Evolutionary conservation across 2,888 invertebrate species (phyloP), one percentile per base, ranked within the genome.

Genomic region (Scaptodrosophila latifasciaeformis): DNA sequence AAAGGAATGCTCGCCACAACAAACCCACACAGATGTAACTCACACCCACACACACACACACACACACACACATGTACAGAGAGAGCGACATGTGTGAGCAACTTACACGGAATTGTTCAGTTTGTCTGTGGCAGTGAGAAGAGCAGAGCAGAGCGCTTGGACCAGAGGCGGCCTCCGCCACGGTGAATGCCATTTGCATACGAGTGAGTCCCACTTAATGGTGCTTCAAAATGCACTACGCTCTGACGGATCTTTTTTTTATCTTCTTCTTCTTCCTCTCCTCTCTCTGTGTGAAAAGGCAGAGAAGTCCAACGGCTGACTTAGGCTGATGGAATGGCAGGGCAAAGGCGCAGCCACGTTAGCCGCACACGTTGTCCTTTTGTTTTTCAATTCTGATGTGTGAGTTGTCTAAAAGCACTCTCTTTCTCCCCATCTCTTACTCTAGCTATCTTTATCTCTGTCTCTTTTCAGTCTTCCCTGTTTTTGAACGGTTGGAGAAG

Each of bases 21-120:
- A 55, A 61, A 53, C 50, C 59, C 35, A 51, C 54, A 49, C 55
- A 24, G 43, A 47, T 45, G 19, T 27, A 24, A 17, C 15, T 27
- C n/a, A n/a, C n/a, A n/a, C n/a, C n/a, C n/a, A n/a, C n/a, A n/a
- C n/a, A n/a, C 61, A 49, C 39, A 50, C 58, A 61, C 49, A 57
- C 49, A 64, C 56, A 56, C 56, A 50, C 59, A 51, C 58, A 55
- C 59, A 53, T 67, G 55, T 68, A 59, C 60, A 60, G 54, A 56
- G 45, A 29, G 52, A 29, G n/a, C n/a, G n/a, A 54, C 50, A 43
- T 55, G 51, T 50, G 60, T 64, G 6, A 15, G 68, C 61, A 61
- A 65, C 51, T 70, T 53, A 54, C 70, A 67, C 67, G 75, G 64
- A 63, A 75, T 74, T 70, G 70, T 77, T 70, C 75, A 71, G 76